Conservation (phyloP, 2,888 invertebrate species). For the Cyrtodaria siliqua region DNA sequence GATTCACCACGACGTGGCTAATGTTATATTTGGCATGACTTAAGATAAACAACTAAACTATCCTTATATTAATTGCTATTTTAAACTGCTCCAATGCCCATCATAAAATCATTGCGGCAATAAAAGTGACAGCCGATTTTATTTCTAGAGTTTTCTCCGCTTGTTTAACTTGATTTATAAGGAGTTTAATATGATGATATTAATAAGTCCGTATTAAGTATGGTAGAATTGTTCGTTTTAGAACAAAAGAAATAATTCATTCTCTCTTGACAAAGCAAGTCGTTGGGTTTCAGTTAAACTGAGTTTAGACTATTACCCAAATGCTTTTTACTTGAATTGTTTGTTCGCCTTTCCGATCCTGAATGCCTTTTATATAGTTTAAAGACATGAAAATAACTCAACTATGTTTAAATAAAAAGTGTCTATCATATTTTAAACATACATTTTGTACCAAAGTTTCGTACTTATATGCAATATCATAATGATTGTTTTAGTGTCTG, state of each 20-base stretch:
- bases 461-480: no score
- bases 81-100: slow-evolving; percentile 26
- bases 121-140: slow-evolving; percentile 32
- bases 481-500: no score
- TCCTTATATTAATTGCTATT: slow-evolving; percentile 17
- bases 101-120: slow-evolving; percentile 20
- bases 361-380: no score
- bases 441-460: no score
- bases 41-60: slow-evolving; percentile 32
- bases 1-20: slow-evolving; percentile 21
- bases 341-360: no score
- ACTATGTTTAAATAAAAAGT: no score
- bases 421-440: no score
- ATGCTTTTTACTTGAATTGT: no score
- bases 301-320: no score
- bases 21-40: slow-evolving; percentile 40
- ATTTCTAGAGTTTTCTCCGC: slow-evolving; percentile 12
- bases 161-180: slow-evolving; percentile 39
- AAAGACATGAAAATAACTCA: no score
- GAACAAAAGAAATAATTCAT: slow-evolving; percentile 39
- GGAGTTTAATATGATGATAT: slow-evolving; percentile 22
- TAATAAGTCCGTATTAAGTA: slow-evolving; percentile 29
- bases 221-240: slow-evolving; percentile 15
- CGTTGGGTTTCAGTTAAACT: no score
- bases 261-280: neutral